These are phyloP conservation scores for Garrulus glandarius DNA, from an alignment of 2,797 vertebrate genomes.

Conservation along the genomic window DNA sequence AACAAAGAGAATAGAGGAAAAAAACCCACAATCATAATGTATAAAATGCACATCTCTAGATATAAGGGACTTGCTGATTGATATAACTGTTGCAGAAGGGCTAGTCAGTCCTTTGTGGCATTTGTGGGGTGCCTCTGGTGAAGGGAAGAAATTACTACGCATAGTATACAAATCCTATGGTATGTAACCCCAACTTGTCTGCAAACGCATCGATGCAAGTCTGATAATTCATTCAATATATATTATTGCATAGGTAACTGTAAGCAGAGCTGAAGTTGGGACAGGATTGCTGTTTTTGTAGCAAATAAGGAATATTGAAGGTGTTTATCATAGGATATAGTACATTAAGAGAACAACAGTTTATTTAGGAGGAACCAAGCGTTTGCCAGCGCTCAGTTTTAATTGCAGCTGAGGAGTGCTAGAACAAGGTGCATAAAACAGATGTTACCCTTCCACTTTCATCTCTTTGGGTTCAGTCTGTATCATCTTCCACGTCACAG, in stretches of 20 bases:
- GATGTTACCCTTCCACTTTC: not conserved
- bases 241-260: not conserved
- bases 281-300: not conserved
- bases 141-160: accelerated
- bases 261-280: not conserved
- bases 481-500: not conserved
- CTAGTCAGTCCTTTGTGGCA: not conserved
- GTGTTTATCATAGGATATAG: not conserved
- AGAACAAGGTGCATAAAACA: not conserved
- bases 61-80: not conserved
- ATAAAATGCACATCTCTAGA: not conserved
- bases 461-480: not conserved
- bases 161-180: not conserved
- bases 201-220: not conserved
- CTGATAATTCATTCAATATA: not conserved
- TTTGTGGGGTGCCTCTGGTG: not conserved
- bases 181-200: not conserved
- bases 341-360: not conserved
- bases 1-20: not conserved
- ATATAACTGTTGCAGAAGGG: not conserved
- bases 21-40: not conserved
- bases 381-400: not conserved
- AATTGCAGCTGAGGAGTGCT: not conserved
- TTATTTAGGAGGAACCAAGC: not conserved
- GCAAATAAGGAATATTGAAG: not conserved